Evolutionary conservation across 2,113 vertebrate genomes (phyloP).

Genomic region (Anguilla rostrata): DNA sequence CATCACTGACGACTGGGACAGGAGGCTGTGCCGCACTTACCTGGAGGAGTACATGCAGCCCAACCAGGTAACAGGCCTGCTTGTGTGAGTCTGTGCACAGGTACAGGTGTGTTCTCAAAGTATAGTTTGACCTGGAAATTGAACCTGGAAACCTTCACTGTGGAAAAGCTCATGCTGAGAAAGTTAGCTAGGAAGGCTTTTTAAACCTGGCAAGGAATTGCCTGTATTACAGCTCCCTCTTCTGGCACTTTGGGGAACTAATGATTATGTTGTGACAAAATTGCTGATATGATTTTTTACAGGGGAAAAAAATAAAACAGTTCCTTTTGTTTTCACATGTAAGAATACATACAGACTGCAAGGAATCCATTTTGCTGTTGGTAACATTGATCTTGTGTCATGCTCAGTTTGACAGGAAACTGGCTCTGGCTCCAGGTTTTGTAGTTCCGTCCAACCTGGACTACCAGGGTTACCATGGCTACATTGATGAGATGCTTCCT

Average conservation of each 20-base stretch:
- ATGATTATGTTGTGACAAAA: not conserved
- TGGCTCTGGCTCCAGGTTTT: constrained; percentile 66
- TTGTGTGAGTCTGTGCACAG: not conserved
- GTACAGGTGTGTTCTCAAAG: too few relatives aligned
- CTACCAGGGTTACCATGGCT: constrained; percentile 73
- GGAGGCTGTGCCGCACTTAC: constrained; percentile 75
- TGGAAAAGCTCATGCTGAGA: not conserved
- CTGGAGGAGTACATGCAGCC: constrained; percentile 82
- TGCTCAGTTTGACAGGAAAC: constrained; percentile 72
- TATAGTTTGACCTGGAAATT: too few relatives aligned
- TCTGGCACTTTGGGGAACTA: constrained; percentile 42
- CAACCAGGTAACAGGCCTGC: constrained; percentile 64
- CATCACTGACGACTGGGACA: constrained; percentile 81
- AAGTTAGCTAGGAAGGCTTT: not conserved
- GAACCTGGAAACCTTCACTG: too few relatives aligned
- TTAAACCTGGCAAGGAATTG: constrained; percentile 44
- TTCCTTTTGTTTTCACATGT: not conserved
- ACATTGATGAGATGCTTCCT: constrained; percentile 70
- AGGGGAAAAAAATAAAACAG: not conserved
- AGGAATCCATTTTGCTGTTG: not conserved
- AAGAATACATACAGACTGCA: not conserved
- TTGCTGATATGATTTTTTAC: not conserved
- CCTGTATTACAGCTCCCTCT: constrained; percentile 73
- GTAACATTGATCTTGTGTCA: not conserved
- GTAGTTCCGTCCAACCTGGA: constrained; percentile 73